Conservation (phyloP, 2,888 invertebrate species). For the Ctenicera cuprea region DNA sequence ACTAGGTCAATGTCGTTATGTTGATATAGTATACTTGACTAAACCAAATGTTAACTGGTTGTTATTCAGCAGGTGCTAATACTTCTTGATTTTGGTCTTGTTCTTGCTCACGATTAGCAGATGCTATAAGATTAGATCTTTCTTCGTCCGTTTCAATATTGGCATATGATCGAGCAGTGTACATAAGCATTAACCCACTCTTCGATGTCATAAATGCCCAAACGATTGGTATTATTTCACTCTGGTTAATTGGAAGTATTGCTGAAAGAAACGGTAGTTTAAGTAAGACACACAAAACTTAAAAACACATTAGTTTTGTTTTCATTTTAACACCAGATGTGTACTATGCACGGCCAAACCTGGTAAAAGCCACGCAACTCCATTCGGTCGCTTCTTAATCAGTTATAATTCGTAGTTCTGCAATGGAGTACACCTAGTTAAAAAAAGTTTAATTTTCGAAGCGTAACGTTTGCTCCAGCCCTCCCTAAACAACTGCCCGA, state of each 20-base stretch:
- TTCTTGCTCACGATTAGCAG: neutral
- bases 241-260: slow-evolving; percentile 72
- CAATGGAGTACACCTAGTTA: too few relatives aligned
- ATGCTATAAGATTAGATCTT: slow-evolving; percentile 19
- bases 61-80: neutral
- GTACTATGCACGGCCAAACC: too few relatives aligned
- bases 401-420: too few relatives aligned
- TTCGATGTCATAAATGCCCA: slow-evolving; percentile 77
- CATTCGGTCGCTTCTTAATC: too few relatives aligned
- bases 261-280: slow-evolving; percentile 67
- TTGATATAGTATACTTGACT: neutral
- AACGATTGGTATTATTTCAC: slow-evolving; percentile 73
- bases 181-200: slow-evolving; percentile 74
- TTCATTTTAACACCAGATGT: too few relatives aligned
- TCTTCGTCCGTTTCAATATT: neutral
- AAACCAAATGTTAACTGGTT: neutral
- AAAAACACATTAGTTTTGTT: too few relatives aligned
- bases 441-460: too few relatives aligned
- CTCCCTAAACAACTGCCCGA: too few relatives aligned
- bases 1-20: too few relatives aligned
- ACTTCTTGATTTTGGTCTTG: neutral
- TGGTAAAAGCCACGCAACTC: too few relatives aligned
- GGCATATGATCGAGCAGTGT: slow-evolving; percentile 47
- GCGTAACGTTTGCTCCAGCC: too few relatives aligned
- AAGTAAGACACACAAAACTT: too few relatives aligned